Percentiles rank a stretch among this genome's conserved stretches.
These are phyloP conservation scores for Drosophila simulans DNA, from an alignment of 1,140 invertebrate species.

Conservation along the genomic window DNA sequence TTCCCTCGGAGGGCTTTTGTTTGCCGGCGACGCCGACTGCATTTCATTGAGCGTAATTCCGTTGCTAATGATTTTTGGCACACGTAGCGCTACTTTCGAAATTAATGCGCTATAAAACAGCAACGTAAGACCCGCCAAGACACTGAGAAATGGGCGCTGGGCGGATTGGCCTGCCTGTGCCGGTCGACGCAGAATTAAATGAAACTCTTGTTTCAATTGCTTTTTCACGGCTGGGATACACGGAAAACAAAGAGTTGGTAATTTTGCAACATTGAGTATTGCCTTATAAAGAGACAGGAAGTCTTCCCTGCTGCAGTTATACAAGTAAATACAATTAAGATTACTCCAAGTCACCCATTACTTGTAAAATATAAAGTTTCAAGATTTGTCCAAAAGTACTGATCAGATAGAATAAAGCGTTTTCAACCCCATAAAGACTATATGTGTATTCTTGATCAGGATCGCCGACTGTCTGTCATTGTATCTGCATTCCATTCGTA, in stretches of 20 bases:
- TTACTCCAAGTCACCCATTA: too few species aligned
- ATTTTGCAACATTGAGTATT: too few species aligned
- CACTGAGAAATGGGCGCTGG: conserved; percentile 74
- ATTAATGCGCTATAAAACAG: conserved; percentile 80
- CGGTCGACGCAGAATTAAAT: conserved; percentile 65
- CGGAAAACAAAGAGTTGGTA: background rate
- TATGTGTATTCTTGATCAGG: too few species aligned
- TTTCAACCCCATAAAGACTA: too few species aligned
- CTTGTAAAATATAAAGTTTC: too few species aligned
- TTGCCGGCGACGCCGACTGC: conserved; percentile 61
- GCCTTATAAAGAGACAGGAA: too few species aligned
- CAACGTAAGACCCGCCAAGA: conserved; percentile 52
- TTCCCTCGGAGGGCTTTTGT: conserved; percentile 55
- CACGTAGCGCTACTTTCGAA: conserved; percentile 81
- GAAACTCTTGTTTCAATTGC: conserved; percentile 77
- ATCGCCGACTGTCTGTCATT: too few species aligned
- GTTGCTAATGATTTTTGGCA: conserved; percentile 84
- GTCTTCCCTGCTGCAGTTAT: too few species aligned
- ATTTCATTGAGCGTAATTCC: conserved; percentile 84
- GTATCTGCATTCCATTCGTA: too few species aligned
- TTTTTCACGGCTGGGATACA: conserved; percentile 50
- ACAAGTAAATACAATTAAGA: too few species aligned
- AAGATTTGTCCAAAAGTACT: too few species aligned
- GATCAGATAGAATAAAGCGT: too few species aligned
- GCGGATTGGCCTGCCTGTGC: conserved; percentile 70